Percentiles rank a stretch among this genome's conserved stretches.
Evolutionary conservation across 1,140 invertebrate species (phyloP).

Genomic region (Camponotus vicinus): DNA sequence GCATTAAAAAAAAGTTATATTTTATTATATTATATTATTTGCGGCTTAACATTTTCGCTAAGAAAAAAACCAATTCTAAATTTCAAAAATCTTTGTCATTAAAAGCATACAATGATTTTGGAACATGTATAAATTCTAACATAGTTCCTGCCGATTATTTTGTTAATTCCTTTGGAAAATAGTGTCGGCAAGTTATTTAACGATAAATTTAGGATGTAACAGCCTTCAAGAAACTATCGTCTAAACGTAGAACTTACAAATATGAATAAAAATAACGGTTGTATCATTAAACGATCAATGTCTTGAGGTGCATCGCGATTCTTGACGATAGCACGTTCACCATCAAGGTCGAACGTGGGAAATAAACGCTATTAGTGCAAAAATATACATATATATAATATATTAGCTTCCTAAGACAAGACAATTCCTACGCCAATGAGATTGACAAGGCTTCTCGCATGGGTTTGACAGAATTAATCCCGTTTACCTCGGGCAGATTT

Average conservation of each 20-base stretch:
- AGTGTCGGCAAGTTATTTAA: not conserved
- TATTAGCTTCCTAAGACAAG: constrained; percentile 60
- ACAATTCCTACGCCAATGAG: constrained; percentile 80
- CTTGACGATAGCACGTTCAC: not conserved
- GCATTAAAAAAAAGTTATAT: too few species aligned
- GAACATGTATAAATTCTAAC: not conserved
- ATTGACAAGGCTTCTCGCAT: constrained; percentile 82
- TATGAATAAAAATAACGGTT: not conserved
- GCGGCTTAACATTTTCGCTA: not conserved
- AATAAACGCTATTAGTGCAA: constrained; percentile 48
- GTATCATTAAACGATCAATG: constrained; percentile 33
- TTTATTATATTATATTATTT: not conserved
- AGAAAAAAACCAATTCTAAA: not conserved
- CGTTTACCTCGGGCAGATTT: constrained; percentile 84
- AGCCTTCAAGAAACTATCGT: not conserved
- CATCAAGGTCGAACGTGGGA: constrained; percentile 16
- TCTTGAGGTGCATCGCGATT: constrained; percentile 21
- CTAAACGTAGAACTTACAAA: constrained; percentile 14
- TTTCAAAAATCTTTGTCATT: not conserved
- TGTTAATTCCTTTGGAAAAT: not conserved
- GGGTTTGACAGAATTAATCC: constrained; percentile 84
- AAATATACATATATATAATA: constrained; percentile 51
- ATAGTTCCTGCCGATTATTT: not conserved
- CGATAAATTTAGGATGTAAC: not conserved
- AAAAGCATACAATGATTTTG: not conserved